Evolutionary conservation across 2,888 invertebrate species (phyloP).

Genomic region (Villa cingulata): DNA sequence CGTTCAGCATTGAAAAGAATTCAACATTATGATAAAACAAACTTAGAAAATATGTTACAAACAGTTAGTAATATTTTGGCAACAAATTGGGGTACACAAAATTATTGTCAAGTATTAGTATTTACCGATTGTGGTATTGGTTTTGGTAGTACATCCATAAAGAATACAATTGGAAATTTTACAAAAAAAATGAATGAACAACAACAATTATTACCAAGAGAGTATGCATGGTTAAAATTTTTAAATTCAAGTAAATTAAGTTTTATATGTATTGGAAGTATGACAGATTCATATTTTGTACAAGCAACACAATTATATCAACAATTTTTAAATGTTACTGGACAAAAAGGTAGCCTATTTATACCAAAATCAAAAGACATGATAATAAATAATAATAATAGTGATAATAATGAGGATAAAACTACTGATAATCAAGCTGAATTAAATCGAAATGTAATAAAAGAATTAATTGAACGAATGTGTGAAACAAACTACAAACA

Average conservation of each 20-base stretch:
- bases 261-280: slow-evolving; percentile 53
- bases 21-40: slow-evolving; percentile 78
- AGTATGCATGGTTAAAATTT: slow-evolving; percentile 56
- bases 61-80: slow-evolving; percentile 67
- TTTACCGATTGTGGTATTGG: slow-evolving; percentile 67
- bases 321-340: slow-evolving; percentile 62
- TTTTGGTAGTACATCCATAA: slow-evolving; percentile 48
- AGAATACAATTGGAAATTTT: slow-evolving; percentile 39
- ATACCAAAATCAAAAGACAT: slow-evolving; percentile 40
- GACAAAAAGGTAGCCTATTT: slow-evolving; percentile 47
- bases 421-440: slow-evolving; percentile 15
- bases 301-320: slow-evolving; percentile 44
- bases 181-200: slow-evolving; percentile 19
- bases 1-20: slow-evolving; percentile 59
- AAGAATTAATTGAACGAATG: slow-evolving; percentile 47
- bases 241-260: slow-evolving; percentile 70
- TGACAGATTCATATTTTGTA: slow-evolving; percentile 45
- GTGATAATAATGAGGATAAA: neutral
- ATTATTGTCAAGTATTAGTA: slow-evolving; percentile 66
- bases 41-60: slow-evolving; percentile 63
- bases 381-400: neutral
- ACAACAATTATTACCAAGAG: too few species aligned
- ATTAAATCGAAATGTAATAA: slow-evolving; percentile 26
- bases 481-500: slow-evolving; percentile 60
- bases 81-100: slow-evolving; percentile 81